Evolutionary conservation across 92 coral and sea anemone genomes (phyloP), one percentile per base, ranked within the genome.

Genomic region (Micromussa lordhowensis): DNA sequence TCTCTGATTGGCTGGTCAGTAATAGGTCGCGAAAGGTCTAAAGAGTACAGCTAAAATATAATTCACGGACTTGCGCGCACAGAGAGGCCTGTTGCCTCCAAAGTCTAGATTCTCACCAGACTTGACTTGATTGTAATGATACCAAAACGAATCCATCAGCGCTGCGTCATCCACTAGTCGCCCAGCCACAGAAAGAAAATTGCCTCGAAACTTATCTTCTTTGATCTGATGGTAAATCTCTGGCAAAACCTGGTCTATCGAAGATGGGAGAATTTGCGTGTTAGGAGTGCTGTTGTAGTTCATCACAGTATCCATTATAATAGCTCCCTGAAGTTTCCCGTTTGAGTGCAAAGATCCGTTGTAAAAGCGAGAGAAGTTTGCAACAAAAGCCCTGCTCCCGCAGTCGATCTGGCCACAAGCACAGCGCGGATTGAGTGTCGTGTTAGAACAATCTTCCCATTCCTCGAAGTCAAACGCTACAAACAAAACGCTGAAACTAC

Each of bases 391-490:
- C 70, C 90, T 84, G 79, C 97, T 94, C 5, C 97, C 97, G 74
- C 92, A 88, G 30, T 79, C 93, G 21, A 88, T 59, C 0, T 1
- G 7, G 24, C 61, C 84, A 48, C 92, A 92, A 30, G 92, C 94
- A 34, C 92, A 92, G 0, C 32, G 18, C 0, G 92, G 90, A 61
- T 59, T 2, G 4, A n/a, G 35, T 1, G 21, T 30, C 30, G 14
- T 59, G 57, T 79, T 36, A 21, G n/a, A 13, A 29, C 88, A 84
- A 26, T 85, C 24, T 35, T 92, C 94, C 94, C 94, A 88, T 77
- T 94, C 97, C 24, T 94, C 97, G 59, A 92, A 94, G 58, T 94
- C 95, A 77, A 92, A 94, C 34, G 95, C 90, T 49, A 92, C 95
- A 28, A 92, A 94, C 84, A 92, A 35, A n/a, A 94, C 81, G 36